Conservation (phyloP, 1,140 invertebrate species). For the Oscheius sp. region DNA sequence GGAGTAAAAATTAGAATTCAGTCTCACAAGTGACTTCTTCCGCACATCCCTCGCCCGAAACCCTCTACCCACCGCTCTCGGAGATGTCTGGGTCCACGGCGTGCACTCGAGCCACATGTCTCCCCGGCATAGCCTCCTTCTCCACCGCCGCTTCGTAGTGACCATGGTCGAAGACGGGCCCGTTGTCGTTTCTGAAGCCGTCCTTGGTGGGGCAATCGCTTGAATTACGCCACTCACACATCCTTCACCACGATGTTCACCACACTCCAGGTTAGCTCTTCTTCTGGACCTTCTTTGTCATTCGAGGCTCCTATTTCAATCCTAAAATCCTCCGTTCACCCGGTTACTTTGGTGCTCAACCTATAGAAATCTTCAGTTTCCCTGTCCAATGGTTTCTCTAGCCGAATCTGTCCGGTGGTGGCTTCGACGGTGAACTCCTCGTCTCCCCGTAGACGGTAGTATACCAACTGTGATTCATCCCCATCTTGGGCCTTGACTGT, state of each 20-base stretch:
- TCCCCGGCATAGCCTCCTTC: not conserved
- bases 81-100: constrained; percentile 1
- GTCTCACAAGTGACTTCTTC: no score
- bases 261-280: not conserved
- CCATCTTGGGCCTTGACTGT: not conserved
- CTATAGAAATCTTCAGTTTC: not conserved
- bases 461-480: not conserved
- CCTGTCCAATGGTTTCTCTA: not conserved
- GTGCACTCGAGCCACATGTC: not conserved
- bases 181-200: not conserved
- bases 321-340: not conserved
- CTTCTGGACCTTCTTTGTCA: not conserved
- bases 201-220: not conserved
- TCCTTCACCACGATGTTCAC: not conserved
- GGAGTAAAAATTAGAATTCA: no score
- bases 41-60: no score
- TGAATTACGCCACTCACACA: not conserved
- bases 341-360: not conserved
- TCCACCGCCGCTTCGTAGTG: not conserved
- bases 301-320: not conserved
- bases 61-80: not conserved
- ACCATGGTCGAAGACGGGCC: not conserved
- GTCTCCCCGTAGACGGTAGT: not conserved
- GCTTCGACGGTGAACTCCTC: not conserved
- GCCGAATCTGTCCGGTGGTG: not conserved